phyloP scores from a whole-genome alignment of 1,140 invertebrate species.

The Drosophila pallidifrons region DNA sequence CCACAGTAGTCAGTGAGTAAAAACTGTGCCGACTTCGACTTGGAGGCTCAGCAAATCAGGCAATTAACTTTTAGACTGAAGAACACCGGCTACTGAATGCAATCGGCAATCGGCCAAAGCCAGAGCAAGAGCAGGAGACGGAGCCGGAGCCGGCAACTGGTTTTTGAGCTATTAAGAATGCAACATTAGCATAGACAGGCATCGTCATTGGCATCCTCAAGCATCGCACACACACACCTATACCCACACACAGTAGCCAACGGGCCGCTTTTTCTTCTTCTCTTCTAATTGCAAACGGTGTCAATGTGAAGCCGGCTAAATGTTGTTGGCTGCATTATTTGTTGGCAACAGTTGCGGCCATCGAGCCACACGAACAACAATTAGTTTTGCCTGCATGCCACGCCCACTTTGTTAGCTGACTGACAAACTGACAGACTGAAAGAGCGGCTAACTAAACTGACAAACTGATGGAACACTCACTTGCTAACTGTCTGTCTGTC shows the following conservation, averaged over 20 bases:
- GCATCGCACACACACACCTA: constrained; percentile 2
- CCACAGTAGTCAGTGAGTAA: constrained; percentile 17
- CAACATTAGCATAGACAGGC: constrained; percentile 53
- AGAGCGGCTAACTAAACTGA: constrained; percentile 28
- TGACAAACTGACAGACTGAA: constrained; percentile 35
- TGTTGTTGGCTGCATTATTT: constrained; percentile 30
- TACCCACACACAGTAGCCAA: constrained; percentile 63
- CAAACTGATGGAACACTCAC: constrained; percentile 33
- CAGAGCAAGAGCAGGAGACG: constrained; percentile 1
- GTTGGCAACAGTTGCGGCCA: not conserved
- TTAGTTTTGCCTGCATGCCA: constrained; percentile 69
- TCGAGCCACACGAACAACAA: constrained; percentile 60
- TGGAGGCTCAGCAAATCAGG: constrained; percentile 64
- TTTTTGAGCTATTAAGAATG: constrained; percentile 73
- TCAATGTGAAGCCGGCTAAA: constrained; percentile 58
- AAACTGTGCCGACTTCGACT: constrained; percentile 46
- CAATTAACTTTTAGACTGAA: constrained; percentile 64
- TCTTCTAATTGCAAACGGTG: constrained; percentile 79
- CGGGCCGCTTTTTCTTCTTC: constrained; percentile 74
- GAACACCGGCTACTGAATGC: constrained; percentile 17
- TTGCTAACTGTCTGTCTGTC: constrained; percentile 14
- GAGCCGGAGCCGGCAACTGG: constrained; percentile 38
- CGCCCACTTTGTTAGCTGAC: constrained; percentile 58
- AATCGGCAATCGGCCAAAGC: not conserved
- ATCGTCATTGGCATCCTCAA: constrained; percentile 37